Percentiles rank a stretch among this genome's conserved stretches.
Evolutionary conservation across 2,113 vertebrate species (phyloP).

Genomic region (Sialia sialis): DNA sequence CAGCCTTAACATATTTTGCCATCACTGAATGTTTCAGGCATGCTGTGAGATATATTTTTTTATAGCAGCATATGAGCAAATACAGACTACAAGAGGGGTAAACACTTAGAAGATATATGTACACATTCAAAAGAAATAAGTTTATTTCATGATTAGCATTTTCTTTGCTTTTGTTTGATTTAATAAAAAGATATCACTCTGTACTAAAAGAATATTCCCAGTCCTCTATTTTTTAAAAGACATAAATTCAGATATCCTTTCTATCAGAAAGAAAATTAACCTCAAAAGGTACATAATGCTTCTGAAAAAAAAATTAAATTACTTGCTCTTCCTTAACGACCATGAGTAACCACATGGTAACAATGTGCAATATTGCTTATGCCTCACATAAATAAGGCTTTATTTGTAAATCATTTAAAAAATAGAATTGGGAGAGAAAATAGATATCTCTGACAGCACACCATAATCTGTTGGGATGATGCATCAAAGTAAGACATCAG

Average conservation of each 20-base stretch:
- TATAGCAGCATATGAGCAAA: neutral
- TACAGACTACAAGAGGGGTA: neutral
- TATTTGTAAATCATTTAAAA: neutral
- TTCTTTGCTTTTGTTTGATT: neutral
- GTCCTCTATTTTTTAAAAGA: neutral
- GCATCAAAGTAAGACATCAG: neutral
- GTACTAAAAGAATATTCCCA: neutral
- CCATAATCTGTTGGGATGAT: neutral
- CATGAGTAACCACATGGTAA: neutral
- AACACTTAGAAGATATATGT: neutral
- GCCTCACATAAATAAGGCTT: neutral
- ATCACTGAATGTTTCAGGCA: neutral
- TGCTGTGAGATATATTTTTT: neutral
- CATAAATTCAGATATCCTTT: neutral
- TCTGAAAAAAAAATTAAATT: neutral
- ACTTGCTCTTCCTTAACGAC: neutral
- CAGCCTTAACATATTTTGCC: neutral
- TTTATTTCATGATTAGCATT: neutral
- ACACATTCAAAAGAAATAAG: neutral
- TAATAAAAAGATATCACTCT: neutral
- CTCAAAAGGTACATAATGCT: neutral
- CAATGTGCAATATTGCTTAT: neutral
- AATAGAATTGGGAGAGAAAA: neutral
- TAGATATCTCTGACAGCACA: neutral
- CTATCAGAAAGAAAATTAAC: neutral